Base-by-base conservation (phyloP, 2,797 vertebrate genomes). In the Chiroxiphia lanceolata region DNA sequence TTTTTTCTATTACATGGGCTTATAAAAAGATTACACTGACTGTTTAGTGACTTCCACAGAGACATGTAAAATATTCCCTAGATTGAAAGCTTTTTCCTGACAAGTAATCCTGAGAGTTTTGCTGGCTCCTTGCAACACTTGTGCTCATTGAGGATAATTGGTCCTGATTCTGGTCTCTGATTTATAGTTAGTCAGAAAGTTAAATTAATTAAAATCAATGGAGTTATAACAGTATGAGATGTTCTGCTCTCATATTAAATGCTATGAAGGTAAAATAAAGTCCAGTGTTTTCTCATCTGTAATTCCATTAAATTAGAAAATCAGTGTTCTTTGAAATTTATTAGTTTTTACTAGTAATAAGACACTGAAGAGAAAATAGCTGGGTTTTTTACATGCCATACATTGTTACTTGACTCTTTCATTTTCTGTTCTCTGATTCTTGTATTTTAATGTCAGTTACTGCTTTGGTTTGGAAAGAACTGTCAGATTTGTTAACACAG, bases 121-220 rank as follows among this genome's bases (percentile, higher is more conserved):
- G 3, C 56, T 94, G 59, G 22, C 42, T 95, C 38, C 34, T 77
- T 71, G 42, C 36, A 76, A 51, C 53, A 34, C 54, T 79, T 29
- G 7, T 79, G 45, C 15, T 87, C 45, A 34, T 19, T 89, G 92
- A 77, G 31, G 36, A 31, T 89, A 80, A 95, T 85, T 91, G 60
- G 83, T 90, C 68, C 53, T 85, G 68, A 75, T 90, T 84, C 85
- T 93, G 20, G 26, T 70, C 54, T 82, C 77, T 89, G 63, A 72
- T 81, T 85, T 94, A 79, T 57, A 82, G 86, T 85, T 71, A 89
- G 44, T 68, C 63, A 87, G 67, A 84, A 93, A 42, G 74, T 82
- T 84, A 84, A 84, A 93, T 92, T 94, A 91, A 93, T 89, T 96
- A 83, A 94, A 94, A 89, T 94, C 93, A 92, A 45, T 89, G 60